Evolutionary conservation across 2,113 vertebrate genomes (phyloP).

Genomic region (Todiramphus chloris): DNA sequence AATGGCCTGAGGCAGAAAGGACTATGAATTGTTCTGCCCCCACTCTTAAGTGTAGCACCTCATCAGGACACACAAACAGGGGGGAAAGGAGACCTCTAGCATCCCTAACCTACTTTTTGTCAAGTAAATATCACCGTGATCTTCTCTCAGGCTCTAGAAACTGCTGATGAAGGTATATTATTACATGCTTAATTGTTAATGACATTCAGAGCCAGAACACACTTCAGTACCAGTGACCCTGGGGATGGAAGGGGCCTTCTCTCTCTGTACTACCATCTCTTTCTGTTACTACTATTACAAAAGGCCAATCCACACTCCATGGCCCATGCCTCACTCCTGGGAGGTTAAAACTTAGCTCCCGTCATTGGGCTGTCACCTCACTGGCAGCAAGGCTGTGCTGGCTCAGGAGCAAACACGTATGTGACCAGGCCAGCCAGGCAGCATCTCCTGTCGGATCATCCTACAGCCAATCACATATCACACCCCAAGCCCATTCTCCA

Average conservation of each 20-base stretch:
- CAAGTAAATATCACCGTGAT: not conserved
- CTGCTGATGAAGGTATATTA: not conserved
- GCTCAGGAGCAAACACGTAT: not conserved
- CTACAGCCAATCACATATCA: not conserved
- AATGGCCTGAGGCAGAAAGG: not conserved
- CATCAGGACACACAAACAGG: not conserved
- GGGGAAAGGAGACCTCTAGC: not conserved
- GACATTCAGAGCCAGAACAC: not conserved
- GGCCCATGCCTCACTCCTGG: not conserved
- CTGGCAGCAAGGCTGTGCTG: not conserved
- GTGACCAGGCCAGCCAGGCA: not conserved
- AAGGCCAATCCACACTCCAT: not conserved
- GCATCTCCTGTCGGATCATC: not conserved
- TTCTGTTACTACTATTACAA: not conserved
- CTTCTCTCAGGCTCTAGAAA: not conserved
- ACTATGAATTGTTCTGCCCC: not conserved
- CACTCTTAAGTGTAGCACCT: not conserved
- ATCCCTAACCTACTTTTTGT: not conserved
- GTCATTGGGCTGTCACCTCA: not conserved
- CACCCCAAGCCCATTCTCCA: not conserved
- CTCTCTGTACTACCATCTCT: not conserved
- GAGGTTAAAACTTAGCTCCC: not conserved
- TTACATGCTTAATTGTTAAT: not conserved
- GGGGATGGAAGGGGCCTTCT: not conserved
- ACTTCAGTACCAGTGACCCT: too few relatives aligned